Evolutionary conservation across 2,113 vertebrate species (phyloP), one percentile per base, ranked within the genome.

Genomic region (Cinclus mexicanus): DNA sequence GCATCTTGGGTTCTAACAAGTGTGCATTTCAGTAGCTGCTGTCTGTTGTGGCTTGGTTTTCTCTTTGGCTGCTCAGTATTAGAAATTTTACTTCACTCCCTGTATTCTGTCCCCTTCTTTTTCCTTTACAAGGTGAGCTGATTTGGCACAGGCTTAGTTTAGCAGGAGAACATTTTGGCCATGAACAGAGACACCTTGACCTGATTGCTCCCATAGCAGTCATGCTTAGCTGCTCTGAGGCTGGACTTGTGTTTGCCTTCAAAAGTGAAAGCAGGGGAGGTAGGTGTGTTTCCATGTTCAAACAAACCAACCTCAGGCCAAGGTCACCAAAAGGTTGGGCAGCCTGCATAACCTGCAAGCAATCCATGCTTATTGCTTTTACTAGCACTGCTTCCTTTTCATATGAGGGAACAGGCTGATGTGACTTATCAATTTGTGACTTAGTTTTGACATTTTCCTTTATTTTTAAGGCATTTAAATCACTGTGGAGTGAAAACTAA

Each of bases 181-280:
- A 7, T 55, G n/a, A 74, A 33, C 25, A 72, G 52, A 63, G 50
- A 76, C 9, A 37, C 13, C 31, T 49, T 44, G 49, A 65, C 3
- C 19, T 2, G 3, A 10, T 15, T 8, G 12, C 49, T 82, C 20
- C 72, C 2, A 5, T 7, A 31, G 47, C 56, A 84, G 39, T 29
- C 31, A 7, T 3, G 9, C 33, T 53, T 26, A 9, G 41, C 63
- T 76, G 37, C 0, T 2, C 24, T 35, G 52, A 33, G 20, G 18
- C 37, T 68, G 37, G 35, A 83, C 10, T 67, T 33, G 26, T 19
- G n/a, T 61, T 92, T 78, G 28, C n/a, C 59, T 63, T 42, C 41
- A 72, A 90, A 95, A 91, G 50, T 55, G 75, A 96, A 95, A 95
- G 49, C 35, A 85, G 59, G 8, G 23, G 9, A 87, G 37, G n/a